Evolutionary conservation across 2,113 vertebrate species (phyloP).

Genomic region (Charadrius vociferus): DNA sequence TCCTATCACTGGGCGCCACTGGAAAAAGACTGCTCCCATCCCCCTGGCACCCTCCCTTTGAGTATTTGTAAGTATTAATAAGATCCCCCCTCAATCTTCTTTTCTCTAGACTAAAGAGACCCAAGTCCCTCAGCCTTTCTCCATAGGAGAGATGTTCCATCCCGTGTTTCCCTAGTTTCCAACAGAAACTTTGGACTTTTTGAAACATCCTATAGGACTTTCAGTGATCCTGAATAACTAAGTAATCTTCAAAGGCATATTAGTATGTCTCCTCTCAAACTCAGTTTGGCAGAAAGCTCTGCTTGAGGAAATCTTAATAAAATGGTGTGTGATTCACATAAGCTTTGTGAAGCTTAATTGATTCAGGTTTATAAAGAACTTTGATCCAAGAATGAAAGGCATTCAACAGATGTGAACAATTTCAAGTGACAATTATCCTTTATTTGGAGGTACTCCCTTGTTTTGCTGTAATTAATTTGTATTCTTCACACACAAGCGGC

Average conservation of each 20-base stretch:
- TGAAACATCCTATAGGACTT: not conserved
- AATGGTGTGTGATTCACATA: rapidly evolving
- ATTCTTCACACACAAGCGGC: rapidly evolving
- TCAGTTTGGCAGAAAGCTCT: not conserved
- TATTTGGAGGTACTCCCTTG: not conserved
- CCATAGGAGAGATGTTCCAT: no score
- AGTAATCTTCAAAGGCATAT: not conserved
- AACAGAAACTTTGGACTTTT: rapidly evolving
- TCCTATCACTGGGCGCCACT: no score
- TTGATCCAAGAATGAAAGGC: not conserved
- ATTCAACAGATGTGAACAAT: not conserved
- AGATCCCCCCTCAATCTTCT: no score
- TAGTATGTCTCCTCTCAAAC: not conserved
- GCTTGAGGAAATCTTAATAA: not conserved
- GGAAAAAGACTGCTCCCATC: no score
- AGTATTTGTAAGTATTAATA: no score
- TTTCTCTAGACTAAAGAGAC: no score
- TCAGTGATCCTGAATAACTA: not conserved
- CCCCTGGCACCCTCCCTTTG: no score
- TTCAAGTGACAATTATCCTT: not conserved
- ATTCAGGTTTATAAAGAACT: not conserved
- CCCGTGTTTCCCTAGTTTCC: not conserved
- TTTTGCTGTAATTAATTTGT: not conserved
- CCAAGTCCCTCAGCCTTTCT: no score
- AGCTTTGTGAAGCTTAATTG: not conserved